Base-by-base conservation (phyloP, 2,113 vertebrate genomes). In the Porphyrio hochstetteri region DNA sequence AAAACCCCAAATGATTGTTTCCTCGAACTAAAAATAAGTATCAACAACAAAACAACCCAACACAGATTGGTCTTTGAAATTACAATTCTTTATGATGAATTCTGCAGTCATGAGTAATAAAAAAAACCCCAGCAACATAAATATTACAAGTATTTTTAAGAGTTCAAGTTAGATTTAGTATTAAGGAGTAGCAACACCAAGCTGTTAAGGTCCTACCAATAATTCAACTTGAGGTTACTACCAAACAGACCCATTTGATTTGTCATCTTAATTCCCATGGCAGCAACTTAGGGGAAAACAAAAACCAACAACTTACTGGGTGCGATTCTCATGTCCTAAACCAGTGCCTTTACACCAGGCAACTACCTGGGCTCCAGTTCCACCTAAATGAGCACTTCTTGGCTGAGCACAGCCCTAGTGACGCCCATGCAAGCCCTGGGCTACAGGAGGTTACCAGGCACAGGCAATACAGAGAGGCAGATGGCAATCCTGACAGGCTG, bases 221-320 rank as follows among this genome's bases (percentile, higher is more conserved):
- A 93, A 72, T 18, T 86, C 63, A 52, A 0, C 23, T 57, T 48
- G 40, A 88, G 44, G 72, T 90, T 79, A 86, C 81, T 84, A 89
- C 52, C 80, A 86, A 88, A 92, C 57, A 91, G 57, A 84, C 25
- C 20, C n/a, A 50, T 18, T 60, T 70, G 21, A 81, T 55, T 80
- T 91, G 74, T 76, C 86, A 85, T 44, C 31, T 82, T 59, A 64
- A 93, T 75, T 81, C 60, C 91, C 65, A 69, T 44, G 61, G 88
- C 16, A 82, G 88, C 91, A 95, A 57, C 42, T 25, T 68, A 19
- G 19, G 15, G n/a, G 29, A 79, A 91, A 79, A 93, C 67, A 80
- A 88, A 95, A 35, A 0, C 35, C 60, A 90, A 25, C 10, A 72
- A 69, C 29, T 68, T 48, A 83, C 5, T 19, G 35, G 12, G 61